Percentiles rank a stretch among this genome's conserved stretches.
Evolutionary conservation across 2,113 vertebrate species (phyloP).

Genomic region (Bubalus kerabau): DNA sequence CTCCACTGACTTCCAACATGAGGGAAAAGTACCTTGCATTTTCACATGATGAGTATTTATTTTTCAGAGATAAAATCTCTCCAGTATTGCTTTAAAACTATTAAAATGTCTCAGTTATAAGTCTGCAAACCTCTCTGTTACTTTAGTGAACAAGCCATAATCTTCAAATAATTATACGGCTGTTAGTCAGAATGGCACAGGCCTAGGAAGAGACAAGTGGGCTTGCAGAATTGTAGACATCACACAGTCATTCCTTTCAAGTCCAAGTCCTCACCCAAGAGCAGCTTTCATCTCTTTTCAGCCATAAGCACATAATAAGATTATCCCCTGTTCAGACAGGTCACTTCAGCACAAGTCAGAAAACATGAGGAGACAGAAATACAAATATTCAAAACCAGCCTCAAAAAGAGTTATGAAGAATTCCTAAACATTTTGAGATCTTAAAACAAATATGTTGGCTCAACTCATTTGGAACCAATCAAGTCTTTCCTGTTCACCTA

Average conservation of each 20-base stretch:
- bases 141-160: background rate
- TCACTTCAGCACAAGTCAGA: background rate
- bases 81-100: background rate
- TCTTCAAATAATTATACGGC: background rate
- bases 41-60: background rate
- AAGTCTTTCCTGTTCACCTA: background rate
- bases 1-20: background rate
- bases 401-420: background rate
- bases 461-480: background rate
- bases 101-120: background rate
- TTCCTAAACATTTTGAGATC: background rate
- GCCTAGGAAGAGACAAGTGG: background rate
- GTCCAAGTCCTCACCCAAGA: background rate
- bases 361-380: background rate
- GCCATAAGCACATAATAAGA: background rate
- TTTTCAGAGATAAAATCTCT: constrained; percentile 33
- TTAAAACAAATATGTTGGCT: background rate
- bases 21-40: constrained; percentile 23
- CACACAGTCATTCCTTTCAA: background rate
- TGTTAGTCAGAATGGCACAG: background rate
- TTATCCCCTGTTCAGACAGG: background rate
- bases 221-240: background rate
- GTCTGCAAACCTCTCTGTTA: background rate
- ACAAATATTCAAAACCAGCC: background rate
- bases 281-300: background rate